These are phyloP conservation scores for human DNA, from an alignment of 2,113 vertebrate species.

Conservation along the genomic window GRCh38 chrX:23393001-23393500, in stretches of 20 bases:
- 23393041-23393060: conserved; percentile 99
- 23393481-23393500: conserved; percentile 99
- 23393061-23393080: conserved; percentile 99
- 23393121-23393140: conserved; percentile 97
- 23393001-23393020: conserved; percentile 99
- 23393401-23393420: conserved; percentile 98
- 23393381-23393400: conserved; percentile 95
- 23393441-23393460: conserved; percentile 97
- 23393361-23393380: conserved; percentile 94
- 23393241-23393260: conserved; percentile 96
- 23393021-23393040: conserved; percentile 99
- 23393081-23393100: conserved; percentile 98
- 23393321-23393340: conserved; percentile 92
- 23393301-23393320: conserved; percentile 95
- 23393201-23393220: conserved; percentile 99
- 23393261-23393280: conserved; percentile 99
- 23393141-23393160: conserved; percentile 95
- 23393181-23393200: conserved; percentile 99
- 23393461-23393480: conserved; percentile 97
- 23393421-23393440: conserved; percentile 95
- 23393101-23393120: conserved; percentile 96
- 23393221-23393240: conserved; percentile 96
- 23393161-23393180: conserved; percentile 98
- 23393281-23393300: conserved; percentile 97
- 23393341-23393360: conserved; percentile 95